A percentile compares a stretch with the other conserved stretches of the same genome.
Conservation (phyloP, 1,140 invertebrate genomes). For the Antheraea pernyi region DNA sequence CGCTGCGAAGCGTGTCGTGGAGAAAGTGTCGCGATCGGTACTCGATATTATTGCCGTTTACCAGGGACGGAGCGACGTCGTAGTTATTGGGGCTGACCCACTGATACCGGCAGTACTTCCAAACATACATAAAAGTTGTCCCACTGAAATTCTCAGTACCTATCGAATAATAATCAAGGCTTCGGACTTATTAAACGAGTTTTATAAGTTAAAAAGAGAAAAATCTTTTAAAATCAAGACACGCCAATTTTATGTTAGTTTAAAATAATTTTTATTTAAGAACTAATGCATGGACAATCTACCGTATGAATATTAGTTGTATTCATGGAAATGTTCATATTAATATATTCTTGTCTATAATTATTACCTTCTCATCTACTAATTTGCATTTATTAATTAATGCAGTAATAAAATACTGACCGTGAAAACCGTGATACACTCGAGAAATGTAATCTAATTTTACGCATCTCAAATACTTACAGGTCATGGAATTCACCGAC, state of each 20-base stretch:
- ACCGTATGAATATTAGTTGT: background rate
- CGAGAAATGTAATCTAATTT: background rate
- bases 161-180: too few species aligned
- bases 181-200: too few species aligned
- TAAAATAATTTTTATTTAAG: too few species aligned
- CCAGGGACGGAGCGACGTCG: background rate
- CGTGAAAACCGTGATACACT: background rate
- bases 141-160: too few species aligned
- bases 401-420: background rate
- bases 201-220: too few species aligned
- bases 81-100: background rate
- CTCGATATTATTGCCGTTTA: constrained; percentile 22
- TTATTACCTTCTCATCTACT: background rate
- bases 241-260: too few species aligned
- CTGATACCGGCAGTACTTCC: background rate
- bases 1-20: constrained; percentile 19
- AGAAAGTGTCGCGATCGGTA: constrained; percentile 28
- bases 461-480: background rate
- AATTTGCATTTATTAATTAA: background rate
- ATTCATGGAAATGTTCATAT: background rate
- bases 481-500: background rate
- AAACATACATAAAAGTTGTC: background rate
- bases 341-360: background rate
- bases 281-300: too few species aligned
- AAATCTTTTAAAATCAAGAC: too few species aligned